Evolutionary conservation across 2,797 vertebrate genomes (phyloP).

Genomic region (Periparus ater): DNA sequence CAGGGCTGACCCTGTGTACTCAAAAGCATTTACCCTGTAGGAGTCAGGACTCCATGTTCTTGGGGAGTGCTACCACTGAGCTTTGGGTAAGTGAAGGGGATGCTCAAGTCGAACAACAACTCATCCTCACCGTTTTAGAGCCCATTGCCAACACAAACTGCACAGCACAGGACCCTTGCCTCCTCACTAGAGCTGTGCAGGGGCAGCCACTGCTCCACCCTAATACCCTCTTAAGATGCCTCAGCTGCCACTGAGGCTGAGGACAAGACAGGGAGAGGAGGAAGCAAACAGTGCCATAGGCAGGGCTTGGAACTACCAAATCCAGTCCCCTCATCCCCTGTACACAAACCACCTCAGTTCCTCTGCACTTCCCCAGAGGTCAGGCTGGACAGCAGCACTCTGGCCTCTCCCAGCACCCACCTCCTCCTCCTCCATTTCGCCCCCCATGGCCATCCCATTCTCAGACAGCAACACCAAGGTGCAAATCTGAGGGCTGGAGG

Average conservation of each 20-base stretch:
- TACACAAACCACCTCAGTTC: fast-evolving
- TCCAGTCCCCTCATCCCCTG: no score
- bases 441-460: fast-evolving
- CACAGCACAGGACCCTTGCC: neutral
- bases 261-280: fast-evolving
- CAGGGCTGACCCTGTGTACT: no score
- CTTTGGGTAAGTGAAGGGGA: neutral
- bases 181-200: neutral
- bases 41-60: fast-evolving
- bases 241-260: neutral
- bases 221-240: neutral
- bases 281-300: fast-evolving
- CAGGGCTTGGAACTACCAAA: neutral
- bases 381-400: neutral
- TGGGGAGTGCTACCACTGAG: neutral
- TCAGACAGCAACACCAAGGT: fast-evolving
- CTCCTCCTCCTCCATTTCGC: neutral
- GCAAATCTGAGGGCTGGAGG: neutral
- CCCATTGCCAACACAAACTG: neutral
- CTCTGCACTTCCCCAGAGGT: fast-evolving
- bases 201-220: neutral
- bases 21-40: neutral
- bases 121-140: neutral
- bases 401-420: neutral
- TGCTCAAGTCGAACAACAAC: neutral